phyloP scores from a whole-genome alignment of 2,888 invertebrate genomes.

The Malthinus flaveolus region DNA sequence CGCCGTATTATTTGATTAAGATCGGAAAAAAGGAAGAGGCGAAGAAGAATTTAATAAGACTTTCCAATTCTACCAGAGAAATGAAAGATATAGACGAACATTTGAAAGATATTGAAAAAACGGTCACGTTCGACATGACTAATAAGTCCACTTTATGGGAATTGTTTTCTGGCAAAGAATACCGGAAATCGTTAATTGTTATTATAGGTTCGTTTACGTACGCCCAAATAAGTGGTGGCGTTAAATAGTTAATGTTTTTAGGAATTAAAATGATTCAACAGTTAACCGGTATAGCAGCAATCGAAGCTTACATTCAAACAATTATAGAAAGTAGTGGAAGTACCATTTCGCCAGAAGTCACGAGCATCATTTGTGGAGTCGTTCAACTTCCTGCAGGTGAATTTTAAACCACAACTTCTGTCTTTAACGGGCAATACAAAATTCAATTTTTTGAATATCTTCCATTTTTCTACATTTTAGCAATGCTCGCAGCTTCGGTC shows the following conservation, averaged over 20 bases:
- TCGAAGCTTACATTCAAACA: conserved; percentile 64
- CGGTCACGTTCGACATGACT: conserved; percentile 46
- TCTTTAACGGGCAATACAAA: not conserved
- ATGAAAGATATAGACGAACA: conserved; percentile 44
- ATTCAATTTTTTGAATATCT: too few relatives aligned
- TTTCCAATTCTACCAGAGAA: conserved; percentile 19
- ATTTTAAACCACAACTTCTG: conserved; percentile 2
- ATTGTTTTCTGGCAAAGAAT: conserved; percentile 40
- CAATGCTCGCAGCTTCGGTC: conserved; percentile 12
- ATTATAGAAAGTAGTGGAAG: conserved; percentile 60
- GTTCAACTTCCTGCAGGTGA: conserved; percentile 61
- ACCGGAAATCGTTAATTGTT: conserved; percentile 51
- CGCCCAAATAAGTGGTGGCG: not conserved
- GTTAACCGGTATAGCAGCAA: conserved; percentile 62
- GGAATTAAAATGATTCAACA: conserved; percentile 63
- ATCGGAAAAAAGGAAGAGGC: conserved; percentile 48
- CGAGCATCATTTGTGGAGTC: conserved; percentile 63
- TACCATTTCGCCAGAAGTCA: conserved; percentile 59
- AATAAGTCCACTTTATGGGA: conserved; percentile 47
- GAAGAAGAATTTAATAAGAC: conserved; percentile 40
- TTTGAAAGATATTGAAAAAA: conserved; percentile 38
- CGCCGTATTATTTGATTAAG: conserved; percentile 52
- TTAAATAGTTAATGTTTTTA: conserved; percentile 36
- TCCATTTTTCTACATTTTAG: conserved; percentile 14
- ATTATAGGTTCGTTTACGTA: conserved; percentile 51